Base-by-base conservation (phyloP, 2,113 vertebrate genomes). In the Cyanoderma ruficeps region DNA sequence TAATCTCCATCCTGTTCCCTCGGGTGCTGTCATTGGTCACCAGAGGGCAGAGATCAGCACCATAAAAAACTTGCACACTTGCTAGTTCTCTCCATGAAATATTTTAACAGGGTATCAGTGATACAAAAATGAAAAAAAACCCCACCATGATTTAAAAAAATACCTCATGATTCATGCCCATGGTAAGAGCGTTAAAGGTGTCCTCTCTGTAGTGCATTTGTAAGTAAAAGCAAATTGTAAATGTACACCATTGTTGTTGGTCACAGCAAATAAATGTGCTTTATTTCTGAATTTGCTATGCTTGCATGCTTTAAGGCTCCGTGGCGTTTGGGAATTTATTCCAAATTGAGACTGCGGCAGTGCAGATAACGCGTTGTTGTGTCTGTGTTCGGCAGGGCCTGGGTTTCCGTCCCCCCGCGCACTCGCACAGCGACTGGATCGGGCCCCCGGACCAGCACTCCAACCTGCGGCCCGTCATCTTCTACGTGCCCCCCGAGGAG, bases 401-500 rank as follows among this genome's bases (percentile, higher is more conserved):
- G 39, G 53, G 70, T 21, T 98, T 98, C 97, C 97, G 92, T 31
- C 99, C 99, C 7, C 98, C 98, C 0, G 70, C 98, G 9, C 94
- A 97, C 64, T 98, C 99, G 20, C 94, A 81, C 10, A 94, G 96
- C 1, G 99, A 99, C 95, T 99, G 99, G 99, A 98, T 99, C 37
- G 99, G 99, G 7, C 99, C 99, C 10, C 99, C 99, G 1, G 98
- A 99, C 97, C 97, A 89, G 33, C 94, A 97, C 50, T 99, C 99
- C n/a, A 99, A 99, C 93, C 98, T 99, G 37, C 98, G 99, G 5
- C 99, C 99, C 0, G 65, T 99, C 72, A 96, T 98, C 64, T 99
- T 99, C 94, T 97, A 98, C 27, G 55, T 98, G 85, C 97, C 98
- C 5, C 98, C 98, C 18, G 87, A 98, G 5, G 99, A 99, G 59